Evolutionary conservation across 1,140 invertebrate genomes (phyloP).

Genomic region (Drosophila parabipectinata): DNA sequence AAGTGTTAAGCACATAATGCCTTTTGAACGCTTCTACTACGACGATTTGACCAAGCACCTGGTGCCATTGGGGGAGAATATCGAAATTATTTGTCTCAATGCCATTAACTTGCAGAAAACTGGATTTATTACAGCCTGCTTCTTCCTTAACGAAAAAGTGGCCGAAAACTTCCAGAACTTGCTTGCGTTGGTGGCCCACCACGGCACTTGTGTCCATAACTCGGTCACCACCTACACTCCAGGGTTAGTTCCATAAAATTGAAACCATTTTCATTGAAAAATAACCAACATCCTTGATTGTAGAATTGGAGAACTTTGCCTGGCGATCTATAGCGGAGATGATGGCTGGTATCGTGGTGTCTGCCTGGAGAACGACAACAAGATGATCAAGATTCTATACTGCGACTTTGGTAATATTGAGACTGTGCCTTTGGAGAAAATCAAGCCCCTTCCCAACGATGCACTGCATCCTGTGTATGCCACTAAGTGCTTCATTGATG

Average conservation of each 20-base stretch:
- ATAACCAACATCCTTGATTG: neutral
- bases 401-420: slow-evolving; percentile 58
- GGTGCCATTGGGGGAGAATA: slow-evolving; percentile 24
- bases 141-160: slow-evolving; percentile 12
- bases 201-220: slow-evolving; percentile 7
- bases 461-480: slow-evolving; percentile 5
- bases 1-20: neutral
- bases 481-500: slow-evolving; percentile 59
- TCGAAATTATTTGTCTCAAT: slow-evolving; percentile 20
- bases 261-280: neutral
- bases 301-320: slow-evolving; percentile 58
- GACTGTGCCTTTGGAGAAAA: slow-evolving; percentile 15
- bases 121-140: slow-evolving; percentile 45
- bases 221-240: slow-evolving; percentile 31
- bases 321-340: slow-evolving; percentile 42
- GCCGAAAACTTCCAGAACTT: slow-evolving; percentile 20
- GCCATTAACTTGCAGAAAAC: neutral
- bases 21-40: slow-evolving; percentile 31
- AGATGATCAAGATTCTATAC: slow-evolving; percentile 29
- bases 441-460: slow-evolving; percentile 45
- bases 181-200: slow-evolving; percentile 1
- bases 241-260: slow-evolving; percentile 8
- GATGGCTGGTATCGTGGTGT: slow-evolving; percentile 58
- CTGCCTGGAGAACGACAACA: slow-evolving; percentile 23
- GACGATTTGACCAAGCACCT: slow-evolving; percentile 19